Evolutionary conservation across 2,113 vertebrate genomes (phyloP), one percentile per base, ranked within the genome.

Genomic region (Myotis davidii): DNA sequence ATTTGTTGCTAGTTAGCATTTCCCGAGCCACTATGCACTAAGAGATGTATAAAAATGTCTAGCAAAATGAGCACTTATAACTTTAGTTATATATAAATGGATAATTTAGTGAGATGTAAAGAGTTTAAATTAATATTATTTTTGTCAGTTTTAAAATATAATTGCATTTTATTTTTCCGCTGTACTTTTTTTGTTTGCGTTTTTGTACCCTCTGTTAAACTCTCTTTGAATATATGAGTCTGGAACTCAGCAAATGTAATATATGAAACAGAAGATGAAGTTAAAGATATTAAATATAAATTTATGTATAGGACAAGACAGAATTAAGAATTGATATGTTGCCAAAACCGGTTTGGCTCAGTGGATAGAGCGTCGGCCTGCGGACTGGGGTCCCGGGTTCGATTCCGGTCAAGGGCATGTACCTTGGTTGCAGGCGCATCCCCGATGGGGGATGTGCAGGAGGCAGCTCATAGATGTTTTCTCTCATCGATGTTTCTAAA

Each of bases 1-100:
- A 78, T 91, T 95, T 86, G 18, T 64, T 89, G 34, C 69, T 59
- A 59, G 82, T 85, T 48, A 73, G 61, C 50, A 81, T 48, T 90
- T 97, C 45, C n/a, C 77, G 13, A 91, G 32, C 14, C 48, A 82
- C 3, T 23, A n/a, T 39, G 11, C 18, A 3, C 18, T 85, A 59
- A 56, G 3, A 29, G 2, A 34, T 54, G 2, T 10, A 86, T 9
- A 3, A 79, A 73, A 88, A 52, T 77, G 4, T 34, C 39, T 45
- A 93, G 84, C n/a, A 91, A 92, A 89, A 84, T 78, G 2, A 72
- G 20, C 48, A 88, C 37, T 0, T 7, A 59, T 34, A 52, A 4
- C 61, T 88, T 85, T 29, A 65, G 42, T 6, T 56, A 84, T 3
- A 50, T 56, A 65, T 17, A 77, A 69, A 9, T 78, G 9, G 11